Conservation (phyloP, 2,888 invertebrate genomes). For the Orthosia gracilis region DNA sequence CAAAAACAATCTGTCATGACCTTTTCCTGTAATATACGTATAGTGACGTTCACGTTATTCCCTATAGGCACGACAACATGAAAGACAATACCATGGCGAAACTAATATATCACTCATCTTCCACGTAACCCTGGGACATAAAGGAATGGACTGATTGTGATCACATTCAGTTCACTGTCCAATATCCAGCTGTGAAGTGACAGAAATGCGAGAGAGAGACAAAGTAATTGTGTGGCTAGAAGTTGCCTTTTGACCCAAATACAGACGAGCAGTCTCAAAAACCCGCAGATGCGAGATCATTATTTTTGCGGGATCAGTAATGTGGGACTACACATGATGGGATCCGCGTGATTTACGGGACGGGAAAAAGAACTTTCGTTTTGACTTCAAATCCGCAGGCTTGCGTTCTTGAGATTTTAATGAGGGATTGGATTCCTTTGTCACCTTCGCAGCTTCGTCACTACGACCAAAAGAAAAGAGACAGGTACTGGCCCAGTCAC, state of each 20-base stretch:
- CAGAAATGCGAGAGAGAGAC: too few species aligned
- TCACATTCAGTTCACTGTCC: too few species aligned
- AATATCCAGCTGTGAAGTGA: too few species aligned
- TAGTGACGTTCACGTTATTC: constrained; percentile 27
- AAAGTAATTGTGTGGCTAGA: too few species aligned
- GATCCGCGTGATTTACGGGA: too few species aligned
- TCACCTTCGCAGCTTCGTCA: neutral
- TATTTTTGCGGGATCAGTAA: too few species aligned
- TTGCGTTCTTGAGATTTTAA: too few species aligned
- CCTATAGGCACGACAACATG: constrained; percentile 20
- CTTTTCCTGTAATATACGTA: constrained; percentile 8
- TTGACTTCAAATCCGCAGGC: too few species aligned
- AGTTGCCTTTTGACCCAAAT: neutral
- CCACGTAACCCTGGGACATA: neutral
- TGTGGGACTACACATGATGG: too few species aligned
- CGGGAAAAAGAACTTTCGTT: too few species aligned
- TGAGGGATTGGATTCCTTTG: too few species aligned
- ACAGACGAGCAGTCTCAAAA: neutral
- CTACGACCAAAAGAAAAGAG: neutral
- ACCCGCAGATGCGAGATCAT: too few species aligned
- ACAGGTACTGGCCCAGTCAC: neutral
- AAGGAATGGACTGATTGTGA: neutral
- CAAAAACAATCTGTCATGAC: constrained; percentile 2
- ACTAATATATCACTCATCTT: constrained; percentile 11
- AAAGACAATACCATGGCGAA: neutral